Base-by-base conservation (phyloP, 2,797 vertebrate genomes). In the Galago senegalensis region DNA sequence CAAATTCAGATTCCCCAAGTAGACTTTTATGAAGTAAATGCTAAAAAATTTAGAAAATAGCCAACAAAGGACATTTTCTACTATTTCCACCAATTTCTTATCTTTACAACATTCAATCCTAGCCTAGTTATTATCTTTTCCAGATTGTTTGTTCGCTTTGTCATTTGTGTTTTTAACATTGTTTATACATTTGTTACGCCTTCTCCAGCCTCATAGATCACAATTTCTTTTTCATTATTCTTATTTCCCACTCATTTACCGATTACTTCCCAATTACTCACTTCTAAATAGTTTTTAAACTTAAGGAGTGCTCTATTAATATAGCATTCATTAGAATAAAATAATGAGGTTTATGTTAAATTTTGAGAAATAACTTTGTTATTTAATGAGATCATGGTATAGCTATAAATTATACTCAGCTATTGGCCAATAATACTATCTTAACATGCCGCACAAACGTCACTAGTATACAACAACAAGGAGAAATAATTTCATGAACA, bases 271-370 rank as follows among this genome's bases (percentile, higher is more conserved):
- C 49, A 87, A 79, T 93, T 61, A 75, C 20, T 92, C 53, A 92
- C 10, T 93, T 87, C 53, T 69, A 90, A 90, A 73, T 23, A 93
- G 8, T 73, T 97, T 94, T 91, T 81, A 82, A 95, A 84, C 12
- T 27, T 82, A 89, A 77, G 53, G 21, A 65, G 70, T 58, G 8
- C 1, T 92, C 23, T 86, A 89, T 23, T 80, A 34, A 67, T 77
- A 14, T 14, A 91, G 76, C 6, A 81, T 80, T 89, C 53, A 8
- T 12, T 12, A 27, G 14, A 70, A 23, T 43, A 76, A 79, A 61
- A 1, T 63, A 72, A 58, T 70, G n/a, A 65, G 16, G n/a, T 93
- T 89, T n/a, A 82, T 58, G 34, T 60, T 67, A 67, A 69, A 77
- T 93, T 92, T 91, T 60, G 67, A 79, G 53, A 34, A 34, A 18